These are phyloP conservation scores for Dioctria linearis DNA, from an alignment of 2,888 invertebrate species.

Conservation along the genomic window DNA sequence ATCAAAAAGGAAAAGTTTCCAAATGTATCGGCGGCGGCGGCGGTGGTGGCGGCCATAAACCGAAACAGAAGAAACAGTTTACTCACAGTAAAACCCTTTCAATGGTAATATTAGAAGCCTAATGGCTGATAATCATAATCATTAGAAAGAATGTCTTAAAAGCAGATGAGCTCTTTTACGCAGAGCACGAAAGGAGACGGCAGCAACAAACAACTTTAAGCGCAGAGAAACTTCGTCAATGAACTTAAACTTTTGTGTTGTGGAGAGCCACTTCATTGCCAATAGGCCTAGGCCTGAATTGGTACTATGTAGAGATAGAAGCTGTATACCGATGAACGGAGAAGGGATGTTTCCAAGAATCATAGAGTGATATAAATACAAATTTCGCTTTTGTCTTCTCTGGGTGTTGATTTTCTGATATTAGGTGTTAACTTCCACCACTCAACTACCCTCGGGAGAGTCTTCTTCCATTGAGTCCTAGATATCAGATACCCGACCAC, in stretches of 20 bases:
- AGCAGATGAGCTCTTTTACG: constrained; percentile 52
- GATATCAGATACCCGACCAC: constrained; percentile 45
- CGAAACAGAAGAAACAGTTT: neutral
- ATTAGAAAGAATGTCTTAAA: constrained; percentile 57
- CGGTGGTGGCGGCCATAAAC: too few species aligned
- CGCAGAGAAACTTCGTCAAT: constrained; percentile 55
- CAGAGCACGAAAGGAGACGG: neutral
- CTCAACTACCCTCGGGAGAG: constrained; percentile 33
- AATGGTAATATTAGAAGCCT: constrained; percentile 50
- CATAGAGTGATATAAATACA: constrained; percentile 56
- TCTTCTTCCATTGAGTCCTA: neutral
- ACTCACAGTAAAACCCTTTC: constrained; percentile 37
- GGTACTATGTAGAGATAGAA: neutral
- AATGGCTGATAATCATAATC: constrained; percentile 59
- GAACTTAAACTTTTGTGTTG: constrained; percentile 55
- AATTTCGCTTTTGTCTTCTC: constrained; percentile 56
- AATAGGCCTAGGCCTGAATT: constrained; percentile 30
- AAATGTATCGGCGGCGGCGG: neutral
- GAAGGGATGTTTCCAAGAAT: constrained; percentile 44
- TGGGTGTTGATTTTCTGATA: constrained; percentile 62
- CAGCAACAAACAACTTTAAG: constrained; percentile 40
- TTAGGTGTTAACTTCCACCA: constrained; percentile 62
- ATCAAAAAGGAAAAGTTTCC: neutral
- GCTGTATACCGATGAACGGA: constrained; percentile 12
- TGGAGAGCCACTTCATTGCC: constrained; percentile 51